Evolutionary conservation across 2,797 vertebrate species (phyloP), one percentile per base, ranked within the genome.

Genomic region (Pipistrellus pipistrellus): DNA sequence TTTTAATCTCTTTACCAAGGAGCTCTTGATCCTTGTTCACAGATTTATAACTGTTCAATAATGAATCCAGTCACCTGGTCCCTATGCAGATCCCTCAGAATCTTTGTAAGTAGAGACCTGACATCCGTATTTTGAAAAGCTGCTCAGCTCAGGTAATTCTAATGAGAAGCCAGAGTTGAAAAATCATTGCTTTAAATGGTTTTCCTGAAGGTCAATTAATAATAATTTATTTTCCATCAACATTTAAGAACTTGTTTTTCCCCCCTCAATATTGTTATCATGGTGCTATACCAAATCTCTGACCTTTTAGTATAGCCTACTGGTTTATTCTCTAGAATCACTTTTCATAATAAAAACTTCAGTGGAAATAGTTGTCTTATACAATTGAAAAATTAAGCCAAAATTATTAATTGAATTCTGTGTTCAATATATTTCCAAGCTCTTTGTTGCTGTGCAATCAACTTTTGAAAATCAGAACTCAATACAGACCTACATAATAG

Each of bases 381-480:
- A 57, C 15, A 73, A 77, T 81, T 62, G 76, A 86, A 77, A 77
- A 10, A 46, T 88, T 81, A 86, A 92, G 53, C 38, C 12, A 51
- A 69, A 92, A 53, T 75, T 85, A 46, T 80, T 90, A 89, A 27
- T 75, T 85, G 15, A 41, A 75, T 83, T 93, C 14, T 90, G 46
- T 90, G 51, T 64, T 95, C n/a, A 68, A 44, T 90, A 38, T 75
- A 53, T 7, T 59, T 57, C 53, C 11, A 91, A 72, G 62, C 44
- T 82, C 87, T 90, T 53, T 53, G 3, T 80, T 75, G 14, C 38
- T 80, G 15, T 76, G 64, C 86, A 76, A 66, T 86, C 46, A n/a
- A 12, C n/a, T 90, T 93, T 68, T 82, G 38, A 94, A 94, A 93
- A 30, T 38, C 51, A 90, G 62, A 77, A 27, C n/a, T 27, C 14